A percentile compares a stretch with the other conserved stretches of the same genome.
phyloP scores from a whole-genome alignment of 1,140 invertebrate species.

The Drosophila varians region DNA sequence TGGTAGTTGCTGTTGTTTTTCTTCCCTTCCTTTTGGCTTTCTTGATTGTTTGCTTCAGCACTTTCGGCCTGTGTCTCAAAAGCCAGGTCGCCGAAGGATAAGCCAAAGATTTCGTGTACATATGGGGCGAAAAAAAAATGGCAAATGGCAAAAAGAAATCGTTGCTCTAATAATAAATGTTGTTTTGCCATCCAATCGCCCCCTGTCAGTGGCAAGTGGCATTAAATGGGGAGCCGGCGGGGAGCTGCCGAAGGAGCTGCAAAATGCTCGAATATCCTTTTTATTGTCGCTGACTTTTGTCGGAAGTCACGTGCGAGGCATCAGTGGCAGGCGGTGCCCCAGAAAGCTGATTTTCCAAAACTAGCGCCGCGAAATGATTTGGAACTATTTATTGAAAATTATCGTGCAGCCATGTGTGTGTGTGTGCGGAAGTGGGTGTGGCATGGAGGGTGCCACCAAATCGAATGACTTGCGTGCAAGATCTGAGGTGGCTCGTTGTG shows the following conservation, averaged over 20 bases:
- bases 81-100: slow-evolving; percentile 33
- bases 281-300: slow-evolving; percentile 68
- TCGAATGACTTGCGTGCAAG: slow-evolving; percentile 27
- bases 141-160: not conserved
- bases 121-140: not conserved
- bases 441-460: slow-evolving; percentile 6
- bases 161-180: slow-evolving; percentile 50
- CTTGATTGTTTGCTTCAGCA: slow-evolving; percentile 28
- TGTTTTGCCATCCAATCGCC: slow-evolving; percentile 42
- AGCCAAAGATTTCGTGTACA: slow-evolving; percentile 7
- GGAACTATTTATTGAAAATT: slow-evolving; percentile 82
- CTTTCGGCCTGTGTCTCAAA: slow-evolving; percentile 16
- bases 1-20: slow-evolving; percentile 27
- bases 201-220: slow-evolving; percentile 45
- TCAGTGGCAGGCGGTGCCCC: slow-evolving; percentile 71
- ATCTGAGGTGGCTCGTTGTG: slow-evolving; percentile 7
- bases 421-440: not conserved
- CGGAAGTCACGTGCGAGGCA: slow-evolving; percentile 69
- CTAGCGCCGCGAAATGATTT: slow-evolving; percentile 65
- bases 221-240: slow-evolving; percentile 5
- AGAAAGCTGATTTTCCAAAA: slow-evolving; percentile 41
- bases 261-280: slow-evolving; percentile 40
- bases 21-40: not conserved
- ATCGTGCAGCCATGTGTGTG: slow-evolving; percentile 56
- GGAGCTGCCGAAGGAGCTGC: slow-evolving; percentile 27